Base-by-base conservation (phyloP, 2,888 invertebrate species). In the Leucoptera coffeella region DNA sequence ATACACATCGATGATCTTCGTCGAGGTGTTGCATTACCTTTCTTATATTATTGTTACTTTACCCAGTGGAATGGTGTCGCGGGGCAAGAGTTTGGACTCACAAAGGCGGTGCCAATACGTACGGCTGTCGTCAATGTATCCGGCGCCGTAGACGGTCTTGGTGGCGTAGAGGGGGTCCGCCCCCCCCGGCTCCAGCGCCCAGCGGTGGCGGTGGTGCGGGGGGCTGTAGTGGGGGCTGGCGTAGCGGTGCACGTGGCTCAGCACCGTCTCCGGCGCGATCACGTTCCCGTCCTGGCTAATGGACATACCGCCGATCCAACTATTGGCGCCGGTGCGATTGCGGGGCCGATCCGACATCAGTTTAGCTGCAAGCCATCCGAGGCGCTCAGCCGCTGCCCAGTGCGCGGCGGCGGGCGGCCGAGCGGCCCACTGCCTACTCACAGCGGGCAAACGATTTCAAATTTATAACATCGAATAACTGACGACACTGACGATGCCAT, bases 101-200 rank as follows among this genome's bases (percentile, higher is more conserved):
- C 15, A 22, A 22, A 13, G 12, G 19, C 27, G n/a, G n/a, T n/a
- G n/a, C n/a, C n/a, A 17, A 64, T 71, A 72, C 72, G 57, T 72
- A 72, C 72, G 71, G 55, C 64, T 62, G 39, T 69, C 72, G 50
- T 72, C 71, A 45, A 62, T 67, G 55, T 72, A 67, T 59, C 65
- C 69, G 25, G 55, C 49, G 28, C 71, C 69, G 50, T 67, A 69
- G 58, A 71, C 65, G 14, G 75, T 77, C 56, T 75, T 74, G 49
- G 77, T 75, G 24, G 73, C 67, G 40, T 65, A 65, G 30, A 67
- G 50, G 17, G 71, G 61, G 33, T 67, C 69, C 33, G 65, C 60
- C 39, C 65, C 71, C 50, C 64, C 75, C 34, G 57, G 73, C 51
- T 61, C 67, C 49, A 65, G 65, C 42, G 56, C 60, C 72, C 58